Percentiles rank a stretch among this genome's conserved stretches.
Evolutionary conservation across 2,113 vertebrate species (phyloP).

Genomic region (Megaleporinus macrocephalus): DNA sequence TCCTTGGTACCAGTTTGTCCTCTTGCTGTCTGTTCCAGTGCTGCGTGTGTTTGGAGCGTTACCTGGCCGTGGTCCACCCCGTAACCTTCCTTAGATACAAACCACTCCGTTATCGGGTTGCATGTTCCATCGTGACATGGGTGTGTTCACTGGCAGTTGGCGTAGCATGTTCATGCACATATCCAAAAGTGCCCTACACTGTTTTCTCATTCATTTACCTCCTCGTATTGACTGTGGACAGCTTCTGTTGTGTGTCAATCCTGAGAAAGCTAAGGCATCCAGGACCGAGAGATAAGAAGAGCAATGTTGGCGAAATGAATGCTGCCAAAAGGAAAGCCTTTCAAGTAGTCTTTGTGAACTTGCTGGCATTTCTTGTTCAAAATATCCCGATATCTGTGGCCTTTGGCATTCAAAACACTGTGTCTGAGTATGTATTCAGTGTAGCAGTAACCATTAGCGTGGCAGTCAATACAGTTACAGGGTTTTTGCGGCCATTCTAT

Average conservation of each 20-base stretch:
- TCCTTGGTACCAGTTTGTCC: neutral
- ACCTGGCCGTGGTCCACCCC: conserved; percentile 5
- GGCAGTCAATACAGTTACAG: neutral
- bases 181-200: neutral
- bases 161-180: neutral
- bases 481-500: neutral
- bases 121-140: neutral
- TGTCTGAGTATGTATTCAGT: neutral
- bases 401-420: neutral
- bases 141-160: neutral
- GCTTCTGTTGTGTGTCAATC: conserved; percentile 19
- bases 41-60: conserved; percentile 10
- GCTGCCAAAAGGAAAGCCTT: conserved; percentile 19
- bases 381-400: neutral
- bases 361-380: conserved; percentile 10
- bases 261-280: conserved; percentile 28
- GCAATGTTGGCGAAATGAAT: neutral
- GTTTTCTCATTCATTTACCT: neutral
- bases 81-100: neutral
- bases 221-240: neutral
- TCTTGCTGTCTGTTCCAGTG: conserved; percentile 18
- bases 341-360: neutral
- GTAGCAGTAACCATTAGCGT: neutral
- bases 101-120: conserved; percentile 10
- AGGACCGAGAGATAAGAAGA: neutral